phyloP scores from a whole-genome alignment of 2,797 vertebrate species.

The Nannoperca australis region DNA sequence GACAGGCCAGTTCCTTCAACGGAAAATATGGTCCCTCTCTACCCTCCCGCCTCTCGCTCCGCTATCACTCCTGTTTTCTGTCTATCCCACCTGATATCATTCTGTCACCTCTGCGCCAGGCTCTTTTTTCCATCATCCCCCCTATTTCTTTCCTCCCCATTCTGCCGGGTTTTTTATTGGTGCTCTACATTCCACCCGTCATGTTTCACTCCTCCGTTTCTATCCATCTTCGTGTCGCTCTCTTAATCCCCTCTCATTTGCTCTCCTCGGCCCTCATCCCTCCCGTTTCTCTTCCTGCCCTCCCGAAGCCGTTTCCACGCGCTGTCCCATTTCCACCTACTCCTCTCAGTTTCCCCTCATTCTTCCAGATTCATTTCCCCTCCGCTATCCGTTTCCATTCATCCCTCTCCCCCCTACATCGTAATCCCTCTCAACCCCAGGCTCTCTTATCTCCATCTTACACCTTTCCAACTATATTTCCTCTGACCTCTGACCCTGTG shows the following conservation, averaged over 20 bases:
- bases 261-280: conserved; percentile 68
- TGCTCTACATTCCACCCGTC: conserved; percentile 75
- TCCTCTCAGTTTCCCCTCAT: conserved; percentile 67
- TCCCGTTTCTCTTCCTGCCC: conserved; percentile 59
- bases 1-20: conserved; percentile 90
- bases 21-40: conserved; percentile 86
- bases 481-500: conserved; percentile 45
- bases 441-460: conserved; percentile 40
- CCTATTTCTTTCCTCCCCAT: conserved; percentile 71
- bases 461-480: conserved; percentile 56
- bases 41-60: conserved; percentile 70
- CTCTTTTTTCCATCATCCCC: conserved; percentile 75
- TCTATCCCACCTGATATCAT: conserved; percentile 83
- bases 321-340: conserved; percentile 74
- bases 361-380: conserved; percentile 78
- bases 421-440: conserved; percentile 45
- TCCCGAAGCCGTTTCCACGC: conserved; percentile 46
- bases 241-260: conserved; percentile 82
- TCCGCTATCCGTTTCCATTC: conserved; percentile 62
- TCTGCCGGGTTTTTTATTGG: conserved; percentile 76
- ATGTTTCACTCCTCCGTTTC: conserved; percentile 80
- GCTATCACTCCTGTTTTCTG: conserved; percentile 82
- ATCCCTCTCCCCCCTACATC: conserved; percentile 53
- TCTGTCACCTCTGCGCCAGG: conserved; percentile 76
- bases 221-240: conserved; percentile 81